Percentiles rank a stretch among this genome's conserved stretches.
Evolutionary conservation across 1,140 invertebrate species (phyloP).

Genomic region (Halesus radiatus): DNA sequence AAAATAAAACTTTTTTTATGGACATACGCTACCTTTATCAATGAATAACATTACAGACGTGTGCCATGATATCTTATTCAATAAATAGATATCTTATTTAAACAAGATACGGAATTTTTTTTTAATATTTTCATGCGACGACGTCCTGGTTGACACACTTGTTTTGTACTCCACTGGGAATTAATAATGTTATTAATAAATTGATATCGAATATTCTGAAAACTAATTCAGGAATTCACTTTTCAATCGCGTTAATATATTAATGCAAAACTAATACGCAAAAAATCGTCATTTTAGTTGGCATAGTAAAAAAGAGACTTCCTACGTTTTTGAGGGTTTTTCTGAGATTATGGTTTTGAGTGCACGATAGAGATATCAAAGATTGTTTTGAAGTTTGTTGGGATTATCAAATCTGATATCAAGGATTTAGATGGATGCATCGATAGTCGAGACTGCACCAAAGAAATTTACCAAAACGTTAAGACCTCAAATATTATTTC

Average conservation of each 20-base stretch:
- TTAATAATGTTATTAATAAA: background rate
- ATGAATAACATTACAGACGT: background rate
- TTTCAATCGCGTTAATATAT: too few species aligned
- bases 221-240: too few species aligned
- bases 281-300: too few species aligned
- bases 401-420: slow-evolving; percentile 1
- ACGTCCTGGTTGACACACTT: background rate
- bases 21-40: background rate
- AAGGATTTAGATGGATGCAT: slow-evolving; percentile 7
- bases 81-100: background rate
- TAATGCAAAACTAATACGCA: too few species aligned
- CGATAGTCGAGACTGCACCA: background rate
- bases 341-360: background rate
- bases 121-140: background rate
- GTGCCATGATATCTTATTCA: background rate
- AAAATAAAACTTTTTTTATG: slow-evolving; percentile 16
- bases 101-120: background rate
- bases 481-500: background rate
- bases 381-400: background rate
- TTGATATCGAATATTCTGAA: too few species aligned
- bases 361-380: slow-evolving; percentile 7
- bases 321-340: too few species aligned
- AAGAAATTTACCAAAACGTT: background rate
- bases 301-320: too few species aligned
- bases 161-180: background rate